Conservation (phyloP, 2,113 vertebrate species). For the Thomomys bottae region DNA sequence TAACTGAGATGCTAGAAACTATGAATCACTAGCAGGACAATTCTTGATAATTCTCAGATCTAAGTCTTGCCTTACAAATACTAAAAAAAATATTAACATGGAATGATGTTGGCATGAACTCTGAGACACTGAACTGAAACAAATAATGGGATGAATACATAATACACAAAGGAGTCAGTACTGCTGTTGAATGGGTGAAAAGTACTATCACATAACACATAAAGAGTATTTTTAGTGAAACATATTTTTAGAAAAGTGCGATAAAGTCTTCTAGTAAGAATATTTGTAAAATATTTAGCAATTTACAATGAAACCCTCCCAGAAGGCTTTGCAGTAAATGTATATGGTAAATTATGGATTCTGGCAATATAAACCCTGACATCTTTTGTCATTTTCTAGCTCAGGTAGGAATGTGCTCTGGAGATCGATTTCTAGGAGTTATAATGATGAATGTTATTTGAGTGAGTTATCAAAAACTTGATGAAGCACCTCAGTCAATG, state of each 20-base stretch:
- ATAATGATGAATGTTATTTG: constrained; percentile 25
- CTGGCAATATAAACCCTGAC: not conserved
- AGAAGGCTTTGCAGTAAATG: not conserved
- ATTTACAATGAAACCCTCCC: not conserved
- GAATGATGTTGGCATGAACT: constrained; percentile 62
- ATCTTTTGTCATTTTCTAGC: not conserved
- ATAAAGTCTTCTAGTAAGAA: not conserved
- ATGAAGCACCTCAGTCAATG: not conserved
- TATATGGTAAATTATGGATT: not conserved
- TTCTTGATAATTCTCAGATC: constrained; percentile 58
- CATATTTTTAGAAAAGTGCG: constrained; percentile 18
- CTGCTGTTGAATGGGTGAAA: not conserved
- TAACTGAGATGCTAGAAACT: constrained; percentile 59
- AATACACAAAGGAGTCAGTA: not conserved
- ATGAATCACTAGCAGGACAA: not conserved
- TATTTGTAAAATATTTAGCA: constrained; percentile 23
- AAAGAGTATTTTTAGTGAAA: not conserved
- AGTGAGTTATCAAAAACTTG: constrained; percentile 13
- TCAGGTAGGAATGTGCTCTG: constrained; percentile 16
- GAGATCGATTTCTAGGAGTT: constrained; percentile 27
- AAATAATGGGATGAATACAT: constrained; percentile 38
- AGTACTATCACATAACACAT: not conserved
- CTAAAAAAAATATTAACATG: constrained; percentile 59
- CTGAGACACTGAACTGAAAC: constrained; percentile 22
- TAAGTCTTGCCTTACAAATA: constrained; percentile 65